phyloP scores from a whole-genome alignment of 2,888 invertebrate genomes.

The Drosophila diplacantha region DNA sequence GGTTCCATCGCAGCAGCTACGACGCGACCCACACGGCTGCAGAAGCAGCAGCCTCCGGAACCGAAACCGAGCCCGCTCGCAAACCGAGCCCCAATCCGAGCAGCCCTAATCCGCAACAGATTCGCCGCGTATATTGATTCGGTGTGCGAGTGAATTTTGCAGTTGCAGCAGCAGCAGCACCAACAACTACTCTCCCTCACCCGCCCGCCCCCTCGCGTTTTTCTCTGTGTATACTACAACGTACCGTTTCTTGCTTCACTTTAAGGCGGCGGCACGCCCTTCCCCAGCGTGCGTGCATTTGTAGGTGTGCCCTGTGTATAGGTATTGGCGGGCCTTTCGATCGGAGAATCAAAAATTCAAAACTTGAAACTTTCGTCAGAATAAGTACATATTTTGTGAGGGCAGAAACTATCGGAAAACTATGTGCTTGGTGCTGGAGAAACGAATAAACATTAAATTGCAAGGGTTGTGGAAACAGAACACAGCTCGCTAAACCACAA shows the following conservation, averaged over 20 bases:
- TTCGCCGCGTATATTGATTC: constrained; percentile 62
- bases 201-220: constrained; percentile 37
- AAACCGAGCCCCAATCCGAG: constrained; percentile 15
- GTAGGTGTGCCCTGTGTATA: constrained; percentile 4
- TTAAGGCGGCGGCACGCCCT: constrained; percentile 49
- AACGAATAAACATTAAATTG: constrained; percentile 18
- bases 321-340: constrained; percentile 17
- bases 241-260: constrained; percentile 42
- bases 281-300: constrained; percentile 19
- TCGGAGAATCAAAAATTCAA: constrained; percentile 5
- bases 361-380: constrained; percentile 8
- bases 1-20: constrained; percentile 46
- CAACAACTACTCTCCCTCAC: constrained; percentile 15
- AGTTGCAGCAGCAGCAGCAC: constrained; percentile 44
- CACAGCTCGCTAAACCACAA: constrained; percentile 13
- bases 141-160: constrained; percentile 49
- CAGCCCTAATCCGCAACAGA: constrained; percentile 59
- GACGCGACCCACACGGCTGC: constrained; percentile 38
- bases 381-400: constrained; percentile 5
- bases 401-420: constrained; percentile 26
- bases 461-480: constrained; percentile 36
- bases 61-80: constrained; percentile 21
- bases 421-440: constrained; percentile 20
- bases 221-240: constrained; percentile 61
- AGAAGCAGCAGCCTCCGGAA: constrained; percentile 38